Base-by-base conservation (phyloP, 1,140 invertebrate genomes). In the Sipha flava region DNA sequence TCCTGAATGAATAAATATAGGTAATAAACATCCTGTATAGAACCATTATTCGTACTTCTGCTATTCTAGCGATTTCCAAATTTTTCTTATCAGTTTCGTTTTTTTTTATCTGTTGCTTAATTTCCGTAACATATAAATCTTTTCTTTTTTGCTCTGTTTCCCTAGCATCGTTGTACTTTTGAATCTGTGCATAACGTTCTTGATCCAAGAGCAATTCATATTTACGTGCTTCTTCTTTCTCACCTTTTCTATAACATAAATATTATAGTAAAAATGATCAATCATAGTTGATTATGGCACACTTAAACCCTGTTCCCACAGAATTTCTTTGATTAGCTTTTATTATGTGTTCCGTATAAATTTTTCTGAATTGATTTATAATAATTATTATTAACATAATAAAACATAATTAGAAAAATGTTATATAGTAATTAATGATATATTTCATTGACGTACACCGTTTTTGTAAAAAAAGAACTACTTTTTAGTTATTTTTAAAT, bases 151-250 rank as follows among this genome's bases (percentile, higher is more conserved):
- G 37, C 6, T 66, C 59, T 0, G 72, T 14, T 14, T 80, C 80
- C 26, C 12, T 29, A 1, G n/a, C 68, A 0, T 77, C 23, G 37
- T 66, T 31, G 14, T 57, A 37, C 18, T 59, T 5, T n/a, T 10
- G 16, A 59, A 59, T 31, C 29, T 23, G 49, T 52, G 2, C 57
- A 59, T 21, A 59, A 26, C 73, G 73, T 12, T 59, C 21, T 79
- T 90, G 87, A 80, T 91, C 90, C 85, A 91, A 90, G 86, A 90
- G 88, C 7, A 87, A 85, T 37, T 90, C 88, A 37, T 91, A 81
- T 0, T 89, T 85, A 79, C 87, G 85, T 26, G 91, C 88, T 81
- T 91, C 90, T 37, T 88, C 86, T 31, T 85, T 85, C 29, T 90
- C 52, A 59, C 90, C 88, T 49, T 84, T 84, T 47, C 88, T 83